These are phyloP conservation scores for Drosophila athabasca DNA, from an alignment of 1,140 invertebrate genomes.

Conservation along the genomic window DNA sequence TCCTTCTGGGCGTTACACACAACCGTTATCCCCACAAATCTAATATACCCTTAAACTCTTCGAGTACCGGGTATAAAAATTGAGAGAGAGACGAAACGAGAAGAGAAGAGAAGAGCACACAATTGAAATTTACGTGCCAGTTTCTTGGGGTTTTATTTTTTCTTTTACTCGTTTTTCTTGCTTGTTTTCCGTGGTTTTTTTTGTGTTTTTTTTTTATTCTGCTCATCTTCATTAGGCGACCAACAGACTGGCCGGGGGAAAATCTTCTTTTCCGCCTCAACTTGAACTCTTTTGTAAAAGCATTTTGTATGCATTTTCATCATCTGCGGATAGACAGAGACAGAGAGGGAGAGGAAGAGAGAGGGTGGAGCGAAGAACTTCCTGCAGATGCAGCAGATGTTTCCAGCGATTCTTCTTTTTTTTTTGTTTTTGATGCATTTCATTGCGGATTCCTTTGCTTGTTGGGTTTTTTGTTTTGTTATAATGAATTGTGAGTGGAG, in stretches of 20 bases:
- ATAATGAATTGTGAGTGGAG: conserved; percentile 33
- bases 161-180: conserved; percentile 22
- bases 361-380: conserved; percentile 2
- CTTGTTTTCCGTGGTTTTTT: conserved; percentile 10
- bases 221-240: conserved; percentile 58
- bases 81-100: conserved; percentile 23
- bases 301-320: conserved; percentile 39
- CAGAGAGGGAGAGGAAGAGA: no score
- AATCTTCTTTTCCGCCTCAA: conserved; percentile 39
- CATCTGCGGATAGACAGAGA: conserved; percentile 12
- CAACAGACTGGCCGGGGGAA: conserved; percentile 38
- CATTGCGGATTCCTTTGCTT: background rate
- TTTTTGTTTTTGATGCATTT: background rate
- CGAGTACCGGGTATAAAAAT: no score
- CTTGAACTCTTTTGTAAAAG: conserved; percentile 46
- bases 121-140: conserved; percentile 76
- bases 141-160: conserved; percentile 55
- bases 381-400: conserved; percentile 10
- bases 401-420: background rate
- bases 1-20: no score
- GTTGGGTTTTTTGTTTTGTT: conserved; percentile 3
- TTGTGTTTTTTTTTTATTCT: conserved; percentile 24
- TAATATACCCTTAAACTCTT: no score
- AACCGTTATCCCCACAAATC: no score
- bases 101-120: conserved; percentile 51